Evolutionary conservation across 2,113 vertebrate species (phyloP).

Genomic region (Sturnus vulgaris): DNA sequence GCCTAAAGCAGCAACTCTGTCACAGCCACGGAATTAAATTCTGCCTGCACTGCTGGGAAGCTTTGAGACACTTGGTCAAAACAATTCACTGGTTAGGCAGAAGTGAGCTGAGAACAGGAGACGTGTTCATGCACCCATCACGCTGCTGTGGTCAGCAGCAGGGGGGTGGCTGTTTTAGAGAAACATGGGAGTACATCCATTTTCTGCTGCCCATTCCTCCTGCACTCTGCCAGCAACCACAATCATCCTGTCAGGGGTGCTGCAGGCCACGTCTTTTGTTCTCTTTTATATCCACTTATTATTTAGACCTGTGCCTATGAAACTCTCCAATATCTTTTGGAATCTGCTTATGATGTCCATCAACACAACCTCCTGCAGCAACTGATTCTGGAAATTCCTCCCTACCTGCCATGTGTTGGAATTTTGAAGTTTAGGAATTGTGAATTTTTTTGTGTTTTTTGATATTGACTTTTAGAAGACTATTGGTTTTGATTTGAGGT

Average conservation of each 20-base stretch:
- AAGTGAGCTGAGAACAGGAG: neutral
- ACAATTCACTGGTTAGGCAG: neutral
- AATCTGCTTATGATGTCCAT: neutral
- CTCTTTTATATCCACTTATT: neutral
- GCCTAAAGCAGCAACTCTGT: neutral
- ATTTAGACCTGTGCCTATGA: neutral
- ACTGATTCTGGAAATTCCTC: neutral
- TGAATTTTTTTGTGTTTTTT: too few relatives aligned
- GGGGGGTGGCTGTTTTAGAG: neutral
- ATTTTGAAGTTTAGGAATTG: too few relatives aligned
- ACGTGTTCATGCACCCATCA: neutral
- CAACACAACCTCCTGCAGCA: neutral
- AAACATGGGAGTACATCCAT: fast-evolving
- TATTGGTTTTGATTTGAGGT: too few relatives aligned
- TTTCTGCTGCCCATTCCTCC: neutral
- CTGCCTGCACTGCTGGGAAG: neutral
- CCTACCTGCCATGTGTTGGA: neutral
- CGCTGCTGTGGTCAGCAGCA: neutral
- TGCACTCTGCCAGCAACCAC: neutral
- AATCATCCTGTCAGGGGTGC: neutral
- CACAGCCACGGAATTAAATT: neutral
- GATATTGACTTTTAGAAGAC: too few relatives aligned
- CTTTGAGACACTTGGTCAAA: neutral
- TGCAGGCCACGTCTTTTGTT: neutral
- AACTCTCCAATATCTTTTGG: neutral